phyloP scores from a whole-genome alignment of 1,140 invertebrate genomes.

The Nephila pilipes region DNA sequence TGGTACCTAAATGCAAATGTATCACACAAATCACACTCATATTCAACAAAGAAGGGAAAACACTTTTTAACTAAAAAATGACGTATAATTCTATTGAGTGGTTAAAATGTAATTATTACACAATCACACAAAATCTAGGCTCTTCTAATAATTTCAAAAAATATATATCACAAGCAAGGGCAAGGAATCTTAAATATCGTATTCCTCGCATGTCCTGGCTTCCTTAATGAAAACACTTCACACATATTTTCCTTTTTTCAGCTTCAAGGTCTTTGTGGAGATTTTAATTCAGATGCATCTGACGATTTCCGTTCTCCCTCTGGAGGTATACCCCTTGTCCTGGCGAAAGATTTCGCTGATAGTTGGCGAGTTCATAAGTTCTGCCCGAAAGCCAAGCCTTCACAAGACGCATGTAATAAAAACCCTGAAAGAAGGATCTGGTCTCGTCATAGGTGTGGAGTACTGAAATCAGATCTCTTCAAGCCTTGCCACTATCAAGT shows the following conservation, averaged over 20 bases:
- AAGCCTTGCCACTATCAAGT: slow-evolving; percentile 90
- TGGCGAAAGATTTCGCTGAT: slow-evolving; percentile 89
- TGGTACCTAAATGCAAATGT: no score
- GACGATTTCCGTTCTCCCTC: slow-evolving; percentile 93
- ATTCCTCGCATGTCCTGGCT: no score
- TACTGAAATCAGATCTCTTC: slow-evolving; percentile 88
- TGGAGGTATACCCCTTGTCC: slow-evolving; percentile 87
- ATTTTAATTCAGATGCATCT: slow-evolving; percentile 90
- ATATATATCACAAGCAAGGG: no score
- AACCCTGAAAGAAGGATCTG: slow-evolving; percentile 89
- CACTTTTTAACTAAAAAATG: no score
- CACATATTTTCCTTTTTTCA: slow-evolving; percentile 79
- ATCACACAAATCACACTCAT: no score
- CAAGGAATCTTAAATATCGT: no score
- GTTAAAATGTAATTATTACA: no score
- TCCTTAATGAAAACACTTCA: no score
- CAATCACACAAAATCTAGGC: no score
- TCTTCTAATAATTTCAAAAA: no score
- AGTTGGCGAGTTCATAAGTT: slow-evolving; percentile 91
- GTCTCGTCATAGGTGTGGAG: slow-evolving; percentile 88
- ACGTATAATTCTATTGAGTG: no score
- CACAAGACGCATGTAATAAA: slow-evolving; percentile 86
- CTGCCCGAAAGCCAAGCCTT: slow-evolving; percentile 83
- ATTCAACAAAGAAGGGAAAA: no score
- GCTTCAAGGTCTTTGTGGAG: slow-evolving; percentile 93